These are phyloP conservation scores for Pseudeuparius sepicola DNA, from an alignment of 2,888 invertebrate genomes.

Conservation along the genomic window DNA sequence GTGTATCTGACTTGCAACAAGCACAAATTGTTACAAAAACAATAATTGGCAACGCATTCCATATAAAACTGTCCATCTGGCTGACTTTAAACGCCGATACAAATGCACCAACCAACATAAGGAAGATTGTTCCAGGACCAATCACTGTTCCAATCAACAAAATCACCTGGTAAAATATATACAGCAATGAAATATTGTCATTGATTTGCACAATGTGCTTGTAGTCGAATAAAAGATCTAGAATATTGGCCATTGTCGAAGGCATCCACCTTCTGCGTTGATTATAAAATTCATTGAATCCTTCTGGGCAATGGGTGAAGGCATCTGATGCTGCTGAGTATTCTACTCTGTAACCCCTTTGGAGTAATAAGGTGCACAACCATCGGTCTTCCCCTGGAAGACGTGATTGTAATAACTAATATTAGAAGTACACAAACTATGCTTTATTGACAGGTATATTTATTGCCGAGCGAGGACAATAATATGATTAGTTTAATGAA, in stretches of 20 bases:
- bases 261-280: conserved; percentile 94
- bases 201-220: conserved; percentile 72
- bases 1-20: conserved; percentile 53
- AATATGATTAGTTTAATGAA: too few relatives aligned
- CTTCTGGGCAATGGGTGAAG: conserved; percentile 88
- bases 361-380: conserved; percentile 85
- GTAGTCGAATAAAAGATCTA: conserved; percentile 74
- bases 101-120: conserved; percentile 75
- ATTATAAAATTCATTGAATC: conserved; percentile 87
- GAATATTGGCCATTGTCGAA: conserved; percentile 90
- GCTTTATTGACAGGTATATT: too few relatives aligned
- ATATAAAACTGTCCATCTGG: conserved; percentile 53
- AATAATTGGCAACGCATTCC: conserved; percentile 58
- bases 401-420: too few relatives aligned
- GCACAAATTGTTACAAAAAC: conserved; percentile 59
- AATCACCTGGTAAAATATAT: conserved; percentile 63
- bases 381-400: conserved; percentile 82
- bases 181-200: conserved; percentile 77
- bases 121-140: conserved; percentile 74
- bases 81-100: conserved; percentile 67
- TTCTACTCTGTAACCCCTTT: conserved; percentile 85
- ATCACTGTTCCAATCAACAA: conserved; percentile 66
- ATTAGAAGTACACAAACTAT: too few relatives aligned
- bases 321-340: conserved; percentile 94
- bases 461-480: too few relatives aligned